phyloP scores from a whole-genome alignment of 2,113 vertebrate species.

The Coryphaenoides rupestris region DNA sequence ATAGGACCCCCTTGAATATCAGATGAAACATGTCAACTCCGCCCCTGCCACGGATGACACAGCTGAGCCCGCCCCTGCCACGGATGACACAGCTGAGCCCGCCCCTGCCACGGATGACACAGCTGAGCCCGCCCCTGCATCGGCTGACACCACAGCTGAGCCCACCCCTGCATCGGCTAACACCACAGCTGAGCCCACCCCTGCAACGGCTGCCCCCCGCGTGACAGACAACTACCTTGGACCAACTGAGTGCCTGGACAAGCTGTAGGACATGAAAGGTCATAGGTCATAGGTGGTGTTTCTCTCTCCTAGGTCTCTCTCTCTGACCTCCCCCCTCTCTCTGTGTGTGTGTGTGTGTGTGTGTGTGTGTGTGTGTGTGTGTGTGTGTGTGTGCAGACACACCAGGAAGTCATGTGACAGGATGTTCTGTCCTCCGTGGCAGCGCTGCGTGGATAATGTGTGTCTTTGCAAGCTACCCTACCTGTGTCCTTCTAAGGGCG shows the following conservation, averaged over 20 bases:
- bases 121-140: no score
- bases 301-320: no score
- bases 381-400: neutral
- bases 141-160: no score
- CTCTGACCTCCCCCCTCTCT: neutral
- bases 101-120: no score
- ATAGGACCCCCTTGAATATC: no score
- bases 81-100: no score
- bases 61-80: no score
- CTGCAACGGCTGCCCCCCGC: neutral
- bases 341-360: neutral
- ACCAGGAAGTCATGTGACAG: conserved; percentile 20
- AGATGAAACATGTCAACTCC: no score
- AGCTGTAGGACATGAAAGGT: neutral
- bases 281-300: no score
- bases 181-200: neutral
- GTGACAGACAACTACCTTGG: neutral
- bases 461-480: conserved; percentile 31
- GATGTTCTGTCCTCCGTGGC: conserved; percentile 38
- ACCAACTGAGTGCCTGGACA: neutral
- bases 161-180: neutral
- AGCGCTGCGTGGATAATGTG: neutral
- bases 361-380: neutral
- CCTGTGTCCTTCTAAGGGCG: neutral
- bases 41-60: no score